Evolutionary conservation across 1,140 invertebrate genomes (phyloP).

Genomic region (Brachionus rotundiformis): DNA sequence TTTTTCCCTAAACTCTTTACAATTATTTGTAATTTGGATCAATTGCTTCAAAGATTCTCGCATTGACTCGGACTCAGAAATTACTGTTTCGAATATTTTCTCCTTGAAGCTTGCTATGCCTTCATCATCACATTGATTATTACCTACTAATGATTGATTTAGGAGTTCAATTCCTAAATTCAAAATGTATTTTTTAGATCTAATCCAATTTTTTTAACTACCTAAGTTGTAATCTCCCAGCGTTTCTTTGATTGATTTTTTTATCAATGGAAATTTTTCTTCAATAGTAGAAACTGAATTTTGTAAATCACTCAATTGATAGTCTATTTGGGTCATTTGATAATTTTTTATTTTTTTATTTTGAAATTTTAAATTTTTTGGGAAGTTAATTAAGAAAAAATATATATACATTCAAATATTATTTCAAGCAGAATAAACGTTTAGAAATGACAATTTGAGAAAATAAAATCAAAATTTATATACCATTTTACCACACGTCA

Average conservation of each 20-base stretch:
- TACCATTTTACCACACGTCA: conserved; percentile 22
- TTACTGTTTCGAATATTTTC: background rate
- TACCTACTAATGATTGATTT: background rate
- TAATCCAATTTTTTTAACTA: background rate
- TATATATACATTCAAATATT: background rate
- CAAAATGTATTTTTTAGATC: background rate
- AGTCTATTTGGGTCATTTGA: conserved; percentile 16
- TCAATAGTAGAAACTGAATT: background rate
- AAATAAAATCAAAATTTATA: background rate
- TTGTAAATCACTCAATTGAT: conserved; percentile 36
- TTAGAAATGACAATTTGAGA: conserved; percentile 3
- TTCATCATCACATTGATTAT: background rate
- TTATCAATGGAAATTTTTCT: background rate
- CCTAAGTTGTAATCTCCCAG: background rate
- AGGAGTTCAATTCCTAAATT: background rate
- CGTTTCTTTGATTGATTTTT: conserved; percentile 5
- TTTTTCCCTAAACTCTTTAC: conserved; percentile 9
- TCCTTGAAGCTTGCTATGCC: background rate
- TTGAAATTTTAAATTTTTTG: background rate
- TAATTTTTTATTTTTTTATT: background rate
- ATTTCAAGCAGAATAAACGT: conserved; percentile 19
- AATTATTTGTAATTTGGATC: background rate
- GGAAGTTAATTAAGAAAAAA: conserved; percentile 37
- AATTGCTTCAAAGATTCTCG: background rate
- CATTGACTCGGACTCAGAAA: background rate